Percentiles rank a stretch among this genome's conserved stretches.
These are phyloP conservation scores for Hypselothyrea guttata DNA, from an alignment of 2,888 invertebrate genomes.

Conservation along the genomic window DNA sequence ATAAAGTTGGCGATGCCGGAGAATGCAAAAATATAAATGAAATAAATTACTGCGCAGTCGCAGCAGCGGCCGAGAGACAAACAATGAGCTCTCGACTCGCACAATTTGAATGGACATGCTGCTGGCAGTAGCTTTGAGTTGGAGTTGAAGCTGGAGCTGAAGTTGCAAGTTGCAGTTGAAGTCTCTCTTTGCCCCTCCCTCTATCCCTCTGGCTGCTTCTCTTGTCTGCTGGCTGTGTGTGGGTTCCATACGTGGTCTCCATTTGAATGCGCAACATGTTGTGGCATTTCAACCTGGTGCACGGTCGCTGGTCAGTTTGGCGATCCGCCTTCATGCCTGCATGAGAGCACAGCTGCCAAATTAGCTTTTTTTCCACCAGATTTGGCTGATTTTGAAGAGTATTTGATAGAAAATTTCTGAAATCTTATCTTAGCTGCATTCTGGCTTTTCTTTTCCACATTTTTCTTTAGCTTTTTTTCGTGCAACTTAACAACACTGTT, in stretches of 20 bases:
- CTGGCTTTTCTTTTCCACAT: too few species aligned
- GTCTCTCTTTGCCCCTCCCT: conserved; percentile 11
- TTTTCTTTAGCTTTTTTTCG: too few species aligned
- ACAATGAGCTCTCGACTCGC: conserved; percentile 32
- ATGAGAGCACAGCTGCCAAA: too few species aligned
- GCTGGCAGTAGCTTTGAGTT: conserved; percentile 10
- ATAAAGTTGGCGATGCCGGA: neutral
- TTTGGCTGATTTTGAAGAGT: too few species aligned
- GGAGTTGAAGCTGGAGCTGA: too few species aligned
- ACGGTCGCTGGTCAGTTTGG: neutral
- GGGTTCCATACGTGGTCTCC: conserved; percentile 41
- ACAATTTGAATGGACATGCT: conserved; percentile 71
- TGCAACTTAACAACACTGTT: too few species aligned
- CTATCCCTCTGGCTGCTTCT: conserved; percentile 1
- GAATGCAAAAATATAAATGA: conserved; percentile 48
- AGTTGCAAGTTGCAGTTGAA: too few species aligned
- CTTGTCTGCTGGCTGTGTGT: conserved; percentile 2
- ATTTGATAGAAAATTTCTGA: too few species aligned
- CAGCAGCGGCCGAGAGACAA: conserved; percentile 39
- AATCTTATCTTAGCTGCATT: too few species aligned
- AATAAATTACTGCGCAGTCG: conserved; percentile 74
- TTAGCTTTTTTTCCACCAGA: too few species aligned
- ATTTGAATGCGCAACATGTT: conserved; percentile 65
- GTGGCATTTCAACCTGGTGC: conserved; percentile 29
- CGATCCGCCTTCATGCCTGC: neutral